These are phyloP conservation scores for Drosophila malerkotliana DNA, from an alignment of 1,140 invertebrate species.

Conservation along the genomic window DNA sequence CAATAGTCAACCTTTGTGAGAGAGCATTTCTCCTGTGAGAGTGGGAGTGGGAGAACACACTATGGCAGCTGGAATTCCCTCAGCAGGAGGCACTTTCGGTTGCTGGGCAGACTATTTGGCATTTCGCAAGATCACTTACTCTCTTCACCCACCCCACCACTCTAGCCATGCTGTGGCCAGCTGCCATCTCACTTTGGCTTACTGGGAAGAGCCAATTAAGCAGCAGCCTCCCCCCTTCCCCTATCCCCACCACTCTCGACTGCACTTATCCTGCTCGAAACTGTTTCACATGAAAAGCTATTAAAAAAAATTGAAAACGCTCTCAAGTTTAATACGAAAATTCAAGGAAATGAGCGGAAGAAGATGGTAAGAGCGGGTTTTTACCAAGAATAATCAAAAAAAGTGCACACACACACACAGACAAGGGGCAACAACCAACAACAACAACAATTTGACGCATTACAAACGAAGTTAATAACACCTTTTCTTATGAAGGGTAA, in stretches of 20 bases:
- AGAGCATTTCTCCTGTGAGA: conserved; percentile 11
- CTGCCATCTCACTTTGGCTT: conserved; percentile 23
- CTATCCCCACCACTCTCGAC: not conserved
- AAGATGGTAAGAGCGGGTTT: conserved; percentile 76
- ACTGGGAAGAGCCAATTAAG: conserved; percentile 57
- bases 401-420: conserved; percentile 49
- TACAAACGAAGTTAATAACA: conserved; percentile 76
- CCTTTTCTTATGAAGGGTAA: conserved; percentile 79
- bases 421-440: conserved; percentile 44
- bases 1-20: conserved; percentile 20
- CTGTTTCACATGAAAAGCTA: conserved; percentile 78
- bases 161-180: conserved; percentile 5
- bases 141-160: not conserved
- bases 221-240: conserved; percentile 45
- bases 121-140: conserved; percentile 44
- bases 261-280: conserved; percentile 56
- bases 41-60: not conserved
- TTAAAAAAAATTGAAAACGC: conserved; percentile 70
- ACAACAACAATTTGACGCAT: conserved; percentile 63
- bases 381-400: conserved; percentile 80
- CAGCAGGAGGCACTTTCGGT: not conserved
- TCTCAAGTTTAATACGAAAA: conserved; percentile 79
- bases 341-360: conserved; percentile 81
- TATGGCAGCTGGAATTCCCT: not conserved
- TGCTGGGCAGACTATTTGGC: conserved; percentile 52